A percentile compares a stretch with the other conserved stretches of the same genome.
Evolutionary conservation across 2,797 vertebrate species (phyloP).

Genomic region (Cheirogaleus major): DNA sequence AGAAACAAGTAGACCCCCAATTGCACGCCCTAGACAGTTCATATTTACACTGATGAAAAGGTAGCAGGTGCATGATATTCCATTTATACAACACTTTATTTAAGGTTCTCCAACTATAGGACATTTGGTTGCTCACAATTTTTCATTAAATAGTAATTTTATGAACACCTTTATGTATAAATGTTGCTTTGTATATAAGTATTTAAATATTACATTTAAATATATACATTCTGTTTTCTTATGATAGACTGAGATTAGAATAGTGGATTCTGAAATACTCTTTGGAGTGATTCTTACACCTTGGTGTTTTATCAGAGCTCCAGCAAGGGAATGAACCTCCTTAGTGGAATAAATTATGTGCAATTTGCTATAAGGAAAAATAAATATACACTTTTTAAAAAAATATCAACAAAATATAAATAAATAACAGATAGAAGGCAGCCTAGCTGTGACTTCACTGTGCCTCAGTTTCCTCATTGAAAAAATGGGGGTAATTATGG

Average conservation of each 20-base stretch:
- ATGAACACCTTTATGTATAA: neutral
- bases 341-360: neutral
- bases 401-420: neutral
- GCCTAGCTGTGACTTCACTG: too few relatives aligned
- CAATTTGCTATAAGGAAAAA: neutral
- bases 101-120: neutral
- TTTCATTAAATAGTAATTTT: neutral
- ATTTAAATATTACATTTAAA: neutral
- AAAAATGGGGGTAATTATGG: neutral
- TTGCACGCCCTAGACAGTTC: too few relatives aligned
- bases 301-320: neutral
- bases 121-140: neutral
- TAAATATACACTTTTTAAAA: too few relatives aligned
- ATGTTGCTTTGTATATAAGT: neutral
- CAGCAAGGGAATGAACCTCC: neutral
- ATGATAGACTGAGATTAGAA: neutral
- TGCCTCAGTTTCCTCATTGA: neutral
- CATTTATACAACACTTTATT: neutral
- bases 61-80: too few relatives aligned
- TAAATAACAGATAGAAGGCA: neutral
- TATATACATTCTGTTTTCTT: neutral
- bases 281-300: neutral
- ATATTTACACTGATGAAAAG: neutral
- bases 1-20: neutral
- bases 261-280: neutral